Evolutionary conservation across 1,140 invertebrate species (phyloP).

Genomic region (Contarinia nasturtii): DNA sequence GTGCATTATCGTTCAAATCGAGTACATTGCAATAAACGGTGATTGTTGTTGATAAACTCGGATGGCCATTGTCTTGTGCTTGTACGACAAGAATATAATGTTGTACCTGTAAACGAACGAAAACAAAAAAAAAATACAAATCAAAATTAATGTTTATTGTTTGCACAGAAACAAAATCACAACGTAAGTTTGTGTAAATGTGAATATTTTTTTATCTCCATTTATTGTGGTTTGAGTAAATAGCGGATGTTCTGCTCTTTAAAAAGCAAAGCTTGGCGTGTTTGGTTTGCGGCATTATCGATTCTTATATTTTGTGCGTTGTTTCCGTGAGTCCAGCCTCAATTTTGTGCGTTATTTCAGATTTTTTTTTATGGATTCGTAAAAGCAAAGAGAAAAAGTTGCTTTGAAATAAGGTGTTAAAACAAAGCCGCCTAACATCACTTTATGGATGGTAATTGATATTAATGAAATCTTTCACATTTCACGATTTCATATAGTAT

Average conservation of each 20-base stretch:
- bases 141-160: not conserved
- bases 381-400: too few species aligned
- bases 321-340: too few species aligned
- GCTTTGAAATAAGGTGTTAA: too few species aligned
- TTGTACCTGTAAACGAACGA: constrained; percentile 48
- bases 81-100: constrained; percentile 86
- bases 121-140: constrained; percentile 2
- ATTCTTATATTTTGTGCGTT: too few species aligned
- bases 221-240: not conserved
- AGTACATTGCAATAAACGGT: constrained; percentile 86
- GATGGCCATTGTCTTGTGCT: constrained; percentile 74
- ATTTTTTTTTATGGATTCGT: too few species aligned
- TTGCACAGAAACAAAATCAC: too few species aligned
- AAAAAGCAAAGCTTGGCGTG: not conserved
- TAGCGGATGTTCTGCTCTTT: not conserved
- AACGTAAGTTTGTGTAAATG: not conserved
- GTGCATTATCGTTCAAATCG: constrained; percentile 88
- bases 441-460: too few species aligned
- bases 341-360: too few species aligned
- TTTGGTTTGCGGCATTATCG: not conserved
- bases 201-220: not conserved
- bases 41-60: constrained; percentile 72
- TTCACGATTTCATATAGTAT: too few species aligned
- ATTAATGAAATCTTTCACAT: too few species aligned
- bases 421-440: too few species aligned